Evolutionary conservation across 1,140 invertebrate species (phyloP).

Genomic region (Drosophila ambigua): DNA sequence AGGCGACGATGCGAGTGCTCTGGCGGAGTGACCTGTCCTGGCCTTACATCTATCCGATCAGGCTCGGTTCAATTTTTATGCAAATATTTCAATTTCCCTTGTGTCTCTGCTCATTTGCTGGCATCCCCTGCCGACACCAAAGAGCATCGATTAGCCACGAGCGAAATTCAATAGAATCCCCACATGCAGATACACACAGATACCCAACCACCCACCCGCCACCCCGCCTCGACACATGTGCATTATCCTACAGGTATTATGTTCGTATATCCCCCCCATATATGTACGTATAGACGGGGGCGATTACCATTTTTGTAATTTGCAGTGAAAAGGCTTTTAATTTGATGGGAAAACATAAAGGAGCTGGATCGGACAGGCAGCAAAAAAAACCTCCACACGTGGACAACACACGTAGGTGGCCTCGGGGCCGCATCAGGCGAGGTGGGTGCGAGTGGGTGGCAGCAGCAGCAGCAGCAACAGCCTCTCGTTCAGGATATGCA

Average conservation of each 20-base stretch:
- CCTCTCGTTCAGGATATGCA: conserved; percentile 63
- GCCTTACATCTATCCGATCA: no score
- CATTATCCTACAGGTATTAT: not conserved
- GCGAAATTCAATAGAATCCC: conserved; percentile 28
- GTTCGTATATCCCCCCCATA: not conserved
- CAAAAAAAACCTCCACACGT: conserved; percentile 29
- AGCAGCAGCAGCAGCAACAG: conserved; percentile 1
- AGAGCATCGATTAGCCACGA: conserved; percentile 47
- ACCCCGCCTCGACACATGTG: conserved; percentile 5
- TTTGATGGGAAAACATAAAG: conserved; percentile 52
- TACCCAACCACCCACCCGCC: not conserved
- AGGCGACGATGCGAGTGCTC: no score
- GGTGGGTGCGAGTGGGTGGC: not conserved
- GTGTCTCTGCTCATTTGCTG: not conserved
- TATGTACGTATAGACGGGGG: conserved; percentile 12
- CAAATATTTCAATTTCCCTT: conserved; percentile 11
- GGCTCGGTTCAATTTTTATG: conserved; percentile 14
- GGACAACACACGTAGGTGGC: conserved; percentile 29
- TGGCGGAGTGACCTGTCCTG: no score
- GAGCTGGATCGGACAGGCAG: conserved; percentile 1
- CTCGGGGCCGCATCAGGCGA: conserved; percentile 3
- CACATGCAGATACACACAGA: conserved; percentile 5
- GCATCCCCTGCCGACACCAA: conserved; percentile 22
- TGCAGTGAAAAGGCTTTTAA: conserved; percentile 70
- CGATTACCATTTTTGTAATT: conserved; percentile 77